Conservation (phyloP, 2,797 vertebrate species). For the Eulemur mongoz region DNA sequence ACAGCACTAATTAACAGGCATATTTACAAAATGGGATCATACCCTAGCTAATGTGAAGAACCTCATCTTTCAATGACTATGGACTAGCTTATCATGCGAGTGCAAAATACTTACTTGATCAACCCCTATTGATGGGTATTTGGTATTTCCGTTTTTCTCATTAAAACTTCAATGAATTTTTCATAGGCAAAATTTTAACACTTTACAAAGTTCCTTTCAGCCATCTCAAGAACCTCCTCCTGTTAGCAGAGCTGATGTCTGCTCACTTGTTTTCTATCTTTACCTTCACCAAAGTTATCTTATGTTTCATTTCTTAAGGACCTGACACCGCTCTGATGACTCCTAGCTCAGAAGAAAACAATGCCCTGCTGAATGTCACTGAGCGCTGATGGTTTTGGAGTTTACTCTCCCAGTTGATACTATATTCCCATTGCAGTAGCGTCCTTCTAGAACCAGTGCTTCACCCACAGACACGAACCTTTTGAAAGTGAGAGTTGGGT, state of each 20-base stretch:
- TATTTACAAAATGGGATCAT: neutral
- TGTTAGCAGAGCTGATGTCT: neutral
- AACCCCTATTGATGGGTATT: neutral
- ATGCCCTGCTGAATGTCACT: neutral
- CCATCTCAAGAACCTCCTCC: neutral
- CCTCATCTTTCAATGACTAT: neutral
- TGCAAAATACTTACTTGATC: neutral
- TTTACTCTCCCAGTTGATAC: neutral
- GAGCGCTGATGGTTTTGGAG: neutral
- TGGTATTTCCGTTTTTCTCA: neutral
- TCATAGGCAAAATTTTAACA: neutral
- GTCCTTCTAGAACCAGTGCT: neutral
- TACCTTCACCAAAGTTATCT: neutral
- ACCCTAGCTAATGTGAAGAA: neutral
- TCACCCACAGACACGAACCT: neutral
- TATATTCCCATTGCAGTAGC: neutral
- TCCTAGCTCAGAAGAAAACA: neutral
- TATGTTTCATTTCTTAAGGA: neutral
- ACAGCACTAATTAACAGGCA: neutral
- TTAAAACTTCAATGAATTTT: constrained; percentile 9
- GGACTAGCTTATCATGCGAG: neutral
- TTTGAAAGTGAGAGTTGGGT: neutral
- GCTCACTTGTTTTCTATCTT: neutral
- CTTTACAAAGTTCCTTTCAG: neutral
- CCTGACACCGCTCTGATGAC: neutral